Evolutionary conservation across 2,888 invertebrate genomes (phyloP), one percentile per base, ranked within the genome.

Genomic region (Andricus curvator): DNA sequence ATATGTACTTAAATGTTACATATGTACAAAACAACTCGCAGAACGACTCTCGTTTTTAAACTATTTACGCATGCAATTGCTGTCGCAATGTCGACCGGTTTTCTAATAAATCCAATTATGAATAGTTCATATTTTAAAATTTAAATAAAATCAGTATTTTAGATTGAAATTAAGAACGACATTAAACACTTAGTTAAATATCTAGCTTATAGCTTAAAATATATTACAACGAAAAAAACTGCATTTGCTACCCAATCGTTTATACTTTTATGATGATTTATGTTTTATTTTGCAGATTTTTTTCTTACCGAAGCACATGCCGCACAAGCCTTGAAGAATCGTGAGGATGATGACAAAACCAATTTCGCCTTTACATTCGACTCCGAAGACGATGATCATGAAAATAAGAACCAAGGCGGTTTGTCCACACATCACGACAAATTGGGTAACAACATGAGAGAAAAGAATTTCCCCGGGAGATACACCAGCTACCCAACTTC

Each of bases 401-500:
- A 98, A 98, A 86, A 98, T 94, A 4, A 99, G 95, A 81, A 99
- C 97, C 48, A 99, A 94, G 0, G 97, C 96, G 0, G 98, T 98
- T 94, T 99, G 98, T 0, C 98, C 98, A 86, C 97, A 96, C 97
- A 99, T 98, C 33, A 98, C 97, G 82, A 98, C 96, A 93, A 98
- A 98, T 94, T 99, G 98, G 0, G 98, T 98, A 78, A 98, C 95
- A 80, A 99, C 97, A 93, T 98, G 98, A 0, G 98, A 98, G 93
- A 98, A 96, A 86, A 99, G 95, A 89, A 99, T 97, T 94, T 99
- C 98, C 11, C 96, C 96, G 0, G 98, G 97, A 0, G 97, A 95
- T 64, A 99, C 98, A 82, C 98, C 98, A 66, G 98, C 98, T 62
- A 98, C 98, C 96, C 98, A 97, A 79, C 98, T 98, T 84, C 99